Percentiles rank a stretch among this genome's conserved stretches.
Evolutionary conservation across 2,888 invertebrate species (phyloP).

Genomic region (Unio pictorum): DNA sequence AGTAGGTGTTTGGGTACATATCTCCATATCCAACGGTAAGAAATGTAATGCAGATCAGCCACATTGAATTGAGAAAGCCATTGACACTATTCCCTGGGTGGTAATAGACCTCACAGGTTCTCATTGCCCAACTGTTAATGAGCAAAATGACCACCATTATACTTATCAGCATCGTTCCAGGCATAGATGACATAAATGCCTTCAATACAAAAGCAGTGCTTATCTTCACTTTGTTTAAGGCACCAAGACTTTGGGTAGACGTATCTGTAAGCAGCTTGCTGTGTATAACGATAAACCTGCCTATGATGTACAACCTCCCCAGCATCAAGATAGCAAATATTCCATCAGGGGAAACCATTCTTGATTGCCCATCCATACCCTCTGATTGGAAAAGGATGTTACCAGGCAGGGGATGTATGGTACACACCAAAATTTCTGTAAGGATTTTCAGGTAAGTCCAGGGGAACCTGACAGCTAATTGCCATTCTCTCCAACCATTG

Average conservation of each 20-base stretch:
- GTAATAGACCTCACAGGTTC: conserved; percentile 57
- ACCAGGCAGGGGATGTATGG: conserved; percentile 56
- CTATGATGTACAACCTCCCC: conserved; percentile 49
- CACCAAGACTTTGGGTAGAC: conserved; percentile 59
- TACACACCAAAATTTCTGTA: conserved; percentile 49
- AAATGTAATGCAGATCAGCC: conserved; percentile 61
- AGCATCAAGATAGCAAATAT: conserved; percentile 58
- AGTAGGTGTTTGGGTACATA: conserved; percentile 53
- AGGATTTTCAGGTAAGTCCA: conserved; percentile 42
- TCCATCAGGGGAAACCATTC: conserved; percentile 50
- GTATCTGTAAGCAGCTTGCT: conserved; percentile 51
- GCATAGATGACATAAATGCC: conserved; percentile 57
- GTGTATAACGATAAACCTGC: conserved; percentile 55
- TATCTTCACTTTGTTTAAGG: conserved; percentile 60
- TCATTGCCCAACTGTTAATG: conserved; percentile 54
- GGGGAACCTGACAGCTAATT: conserved; percentile 44
- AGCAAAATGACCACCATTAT: conserved; percentile 50
- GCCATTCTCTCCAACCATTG: conserved; percentile 57
- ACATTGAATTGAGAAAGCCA: conserved; percentile 50
- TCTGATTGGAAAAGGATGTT: conserved; percentile 36
- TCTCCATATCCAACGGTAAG: conserved; percentile 62
- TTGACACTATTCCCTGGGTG: conserved; percentile 41
- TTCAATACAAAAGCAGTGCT: conserved; percentile 60
- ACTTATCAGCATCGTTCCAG: conserved; percentile 50
- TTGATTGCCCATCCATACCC: conserved; percentile 33